phyloP scores from a whole-genome alignment of 2,888 invertebrate species.

The Argyresthia albistria region DNA sequence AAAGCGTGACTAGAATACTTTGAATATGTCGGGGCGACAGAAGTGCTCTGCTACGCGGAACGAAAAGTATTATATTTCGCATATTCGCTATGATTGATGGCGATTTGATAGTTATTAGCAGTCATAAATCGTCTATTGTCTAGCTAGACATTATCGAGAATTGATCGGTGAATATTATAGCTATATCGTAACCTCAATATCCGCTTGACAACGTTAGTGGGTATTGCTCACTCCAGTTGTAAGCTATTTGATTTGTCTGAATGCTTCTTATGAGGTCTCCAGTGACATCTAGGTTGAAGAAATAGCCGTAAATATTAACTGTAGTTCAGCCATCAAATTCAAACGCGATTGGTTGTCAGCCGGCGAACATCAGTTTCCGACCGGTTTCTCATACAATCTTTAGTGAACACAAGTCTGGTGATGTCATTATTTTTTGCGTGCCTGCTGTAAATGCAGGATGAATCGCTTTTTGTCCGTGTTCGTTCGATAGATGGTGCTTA shows the following conservation, averaged over 20 bases:
- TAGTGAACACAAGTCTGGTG: conserved; percentile 37
- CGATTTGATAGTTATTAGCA: conserved; percentile 16
- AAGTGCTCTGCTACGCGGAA: background rate
- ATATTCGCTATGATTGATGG: conserved; percentile 16
- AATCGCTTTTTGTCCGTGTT: conserved; percentile 52
- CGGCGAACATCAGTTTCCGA: conserved; percentile 9
- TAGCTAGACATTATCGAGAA: conserved; percentile 28
- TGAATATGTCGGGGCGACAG: background rate
- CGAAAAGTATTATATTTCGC: conserved; percentile 20
- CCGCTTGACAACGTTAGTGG: conserved; percentile 19
- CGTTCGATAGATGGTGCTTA: conserved; percentile 35
- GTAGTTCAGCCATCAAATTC: conserved; percentile 38
- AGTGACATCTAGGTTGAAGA: conserved; percentile 17
- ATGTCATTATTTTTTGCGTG: conserved; percentile 56
- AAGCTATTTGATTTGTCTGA: no score
- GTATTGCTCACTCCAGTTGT: no score
- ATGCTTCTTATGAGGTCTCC: no score
- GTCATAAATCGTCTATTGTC: conserved; percentile 36
- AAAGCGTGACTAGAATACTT: background rate
- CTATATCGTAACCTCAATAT: conserved; percentile 31
- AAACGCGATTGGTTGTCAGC: conserved; percentile 32
- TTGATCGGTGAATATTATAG: conserved; percentile 26
- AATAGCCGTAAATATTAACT: conserved; percentile 46
- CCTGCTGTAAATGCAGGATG: conserved; percentile 43
- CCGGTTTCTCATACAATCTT: conserved; percentile 10